Percentiles rank a stretch among this genome's conserved stretches.
Evolutionary conservation across 2,888 invertebrate genomes (phyloP).

Genomic region (Andrena marginata): DNA sequence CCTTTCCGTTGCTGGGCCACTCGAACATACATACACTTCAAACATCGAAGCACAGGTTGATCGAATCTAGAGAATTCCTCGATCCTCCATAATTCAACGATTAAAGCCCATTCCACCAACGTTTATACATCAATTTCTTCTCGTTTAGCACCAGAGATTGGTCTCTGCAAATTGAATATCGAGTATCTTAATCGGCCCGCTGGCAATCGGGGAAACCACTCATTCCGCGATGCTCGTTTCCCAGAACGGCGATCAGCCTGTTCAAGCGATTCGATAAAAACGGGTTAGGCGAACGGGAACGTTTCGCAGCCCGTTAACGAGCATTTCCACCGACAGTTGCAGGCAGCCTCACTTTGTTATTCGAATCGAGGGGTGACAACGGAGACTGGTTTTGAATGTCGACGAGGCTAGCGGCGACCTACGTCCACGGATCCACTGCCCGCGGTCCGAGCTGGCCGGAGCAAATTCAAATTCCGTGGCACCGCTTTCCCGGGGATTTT

Average conservation of each 20-base stretch:
- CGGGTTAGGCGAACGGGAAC: constrained; percentile 38
- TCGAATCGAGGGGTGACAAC: constrained; percentile 58
- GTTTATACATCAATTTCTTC: too few species aligned
- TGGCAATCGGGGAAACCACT: constrained; percentile 20
- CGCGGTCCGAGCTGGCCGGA: constrained; percentile 36
- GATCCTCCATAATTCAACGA: too few species aligned
- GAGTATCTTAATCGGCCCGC: not conserved
- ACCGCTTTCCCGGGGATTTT: constrained; percentile 69
- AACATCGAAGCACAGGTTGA: too few species aligned
- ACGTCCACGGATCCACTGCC: constrained; percentile 51
- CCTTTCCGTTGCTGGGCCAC: too few species aligned
- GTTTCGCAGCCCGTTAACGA: constrained; percentile 54
- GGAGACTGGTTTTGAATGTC: constrained; percentile 60
- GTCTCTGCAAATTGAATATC: not conserved
- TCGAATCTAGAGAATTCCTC: too few species aligned
- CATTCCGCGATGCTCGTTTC: constrained; percentile 20
- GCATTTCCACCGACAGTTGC: constrained; percentile 40
- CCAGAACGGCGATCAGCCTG: constrained; percentile 13
- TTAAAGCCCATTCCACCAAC: too few species aligned
- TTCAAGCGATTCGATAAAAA: constrained; percentile 28
- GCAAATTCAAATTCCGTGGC: constrained; percentile 78
- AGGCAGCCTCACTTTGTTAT: constrained; percentile 65
- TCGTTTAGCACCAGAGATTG: too few species aligned
- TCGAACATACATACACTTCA: not conserved
- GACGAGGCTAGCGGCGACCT: constrained; percentile 48